phyloP scores from a whole-genome alignment of 2,113 vertebrate species.

The Callipepla californica region DNA sequence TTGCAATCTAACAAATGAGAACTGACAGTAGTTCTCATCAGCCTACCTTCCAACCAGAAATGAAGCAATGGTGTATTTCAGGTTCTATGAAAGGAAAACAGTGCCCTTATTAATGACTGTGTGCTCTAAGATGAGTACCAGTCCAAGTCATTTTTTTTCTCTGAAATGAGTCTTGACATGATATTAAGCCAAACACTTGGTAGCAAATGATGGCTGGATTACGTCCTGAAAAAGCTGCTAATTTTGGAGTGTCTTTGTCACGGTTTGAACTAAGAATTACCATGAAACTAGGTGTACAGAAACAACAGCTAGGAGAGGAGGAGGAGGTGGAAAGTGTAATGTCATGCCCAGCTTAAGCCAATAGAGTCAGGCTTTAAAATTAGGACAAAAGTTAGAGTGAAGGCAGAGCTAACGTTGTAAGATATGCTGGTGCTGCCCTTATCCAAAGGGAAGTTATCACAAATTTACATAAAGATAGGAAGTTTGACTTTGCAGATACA shows the following conservation, averaged over 20 bases:
- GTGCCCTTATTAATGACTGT: background rate
- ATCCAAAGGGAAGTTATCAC: background rate
- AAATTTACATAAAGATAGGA: background rate
- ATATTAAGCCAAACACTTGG: conserved; percentile 6
- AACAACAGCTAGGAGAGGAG: background rate
- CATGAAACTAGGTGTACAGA: background rate
- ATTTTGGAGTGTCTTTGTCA: background rate
- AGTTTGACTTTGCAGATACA: background rate
- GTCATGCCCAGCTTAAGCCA: background rate
- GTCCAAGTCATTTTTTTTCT: background rate
- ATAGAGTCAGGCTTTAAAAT: background rate
- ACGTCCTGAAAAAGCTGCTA: background rate
- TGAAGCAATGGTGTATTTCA: background rate
- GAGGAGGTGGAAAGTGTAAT: background rate
- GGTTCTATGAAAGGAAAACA: background rate
- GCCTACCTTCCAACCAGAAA: background rate
- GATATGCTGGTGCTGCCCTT: background rate
- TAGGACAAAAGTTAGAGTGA: background rate
- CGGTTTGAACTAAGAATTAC: background rate
- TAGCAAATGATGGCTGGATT: conserved; percentile 6
- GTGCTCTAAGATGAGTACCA: background rate
- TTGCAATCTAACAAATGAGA: background rate
- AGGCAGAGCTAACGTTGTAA: rapidly evolving
- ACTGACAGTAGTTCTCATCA: background rate
- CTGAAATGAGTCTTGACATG: background rate